Conservation (phyloP, 1,140 invertebrate species). For the Pissodes strobi region DNA sequence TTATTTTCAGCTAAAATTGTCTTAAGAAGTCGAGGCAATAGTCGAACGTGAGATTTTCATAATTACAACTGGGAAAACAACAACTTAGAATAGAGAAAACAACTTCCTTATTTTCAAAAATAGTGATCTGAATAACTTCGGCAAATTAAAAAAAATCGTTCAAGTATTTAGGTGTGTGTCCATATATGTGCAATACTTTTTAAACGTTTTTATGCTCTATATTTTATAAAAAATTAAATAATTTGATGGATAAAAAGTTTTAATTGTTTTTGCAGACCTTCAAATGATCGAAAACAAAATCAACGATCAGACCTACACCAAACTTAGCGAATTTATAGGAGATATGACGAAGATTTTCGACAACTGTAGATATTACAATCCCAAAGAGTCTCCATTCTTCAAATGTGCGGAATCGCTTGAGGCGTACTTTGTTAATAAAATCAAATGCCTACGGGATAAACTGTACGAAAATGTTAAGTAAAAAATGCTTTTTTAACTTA, state of each 20-base stretch:
- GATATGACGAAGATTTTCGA: slow-evolving; percentile 98
- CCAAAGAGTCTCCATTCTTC: slow-evolving; percentile 92
- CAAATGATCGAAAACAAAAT: slow-evolving; percentile 90
- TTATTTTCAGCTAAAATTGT: no score
- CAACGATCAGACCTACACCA: slow-evolving; percentile 80
- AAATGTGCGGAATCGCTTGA: slow-evolving; percentile 94
- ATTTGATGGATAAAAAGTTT: slow-evolving; percentile 23
- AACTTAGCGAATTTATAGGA: slow-evolving; percentile 92
- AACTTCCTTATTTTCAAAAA: no score
- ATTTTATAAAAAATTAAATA: not conserved
- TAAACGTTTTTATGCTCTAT: not conserved
- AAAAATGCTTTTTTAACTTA: slow-evolving; percentile 14
- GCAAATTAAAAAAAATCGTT: no score
- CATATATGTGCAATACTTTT: not conserved
- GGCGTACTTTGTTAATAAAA: slow-evolving; percentile 93
- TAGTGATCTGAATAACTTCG: no score
- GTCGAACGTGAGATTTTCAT: no score
- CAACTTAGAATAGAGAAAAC: no score
- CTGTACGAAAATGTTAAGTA: slow-evolving; percentile 63
- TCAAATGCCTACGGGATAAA: slow-evolving; percentile 82
- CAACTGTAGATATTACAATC: slow-evolving; percentile 97
- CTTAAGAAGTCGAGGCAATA: no score
- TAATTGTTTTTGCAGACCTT: slow-evolving; percentile 74
- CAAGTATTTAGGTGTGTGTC: no score
- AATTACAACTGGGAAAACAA: no score